Evolutionary conservation across 1,140 invertebrate genomes (phyloP), one percentile per base, ranked within the genome.

Genomic region (Drosophila ficusphila): DNA sequence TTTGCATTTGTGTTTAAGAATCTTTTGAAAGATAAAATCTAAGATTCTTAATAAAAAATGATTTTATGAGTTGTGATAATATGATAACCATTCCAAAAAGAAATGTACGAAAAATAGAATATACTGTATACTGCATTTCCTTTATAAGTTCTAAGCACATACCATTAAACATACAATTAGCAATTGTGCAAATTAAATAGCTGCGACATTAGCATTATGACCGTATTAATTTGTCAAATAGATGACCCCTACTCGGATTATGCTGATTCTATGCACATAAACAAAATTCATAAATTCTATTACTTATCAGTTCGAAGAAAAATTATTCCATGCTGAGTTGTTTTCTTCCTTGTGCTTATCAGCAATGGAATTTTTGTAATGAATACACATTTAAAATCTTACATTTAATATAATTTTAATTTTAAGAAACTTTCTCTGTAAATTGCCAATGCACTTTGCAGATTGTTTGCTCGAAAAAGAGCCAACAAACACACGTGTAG

Each of bases 401-500:
- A n/a, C n/a, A n/a, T n/a, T n/a, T 21, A 5, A n/a, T 41, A 41
- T n/a, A 21, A 14, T 19, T 47, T 19, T 44, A 39, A n/a, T 23
- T 29, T 8, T 8, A 33, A 31, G n/a, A 19, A 11, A 9, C 16
- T 6, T 14, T 27, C 14, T 4, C 8, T 14, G 2, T 16, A 2
- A 8, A 18, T 9, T 12, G 8, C 9, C 8, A 33, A 1, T n/a
- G 12, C 25, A 39, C n/a, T 39, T 16, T 12, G 2, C 8, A 11
- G n/a, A 6, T 12, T 56, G 27, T 51, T 56, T 51, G 53, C 1
- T n/a, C 0, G 8, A 19, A 54, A 11, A 29, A 9, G 16, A 11
- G 27, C 33, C 19, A 11, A 42, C 44, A 57, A 68, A 75, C 76
- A 75, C 76, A 79, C 25, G 14, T 39, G 42, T 34, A 39, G 14